A percentile compares a stretch with the other conserved stretches of the same genome.
Conservation (phyloP, 1,140 invertebrate genomes). For the Dreissena polymorpha region DNA sequence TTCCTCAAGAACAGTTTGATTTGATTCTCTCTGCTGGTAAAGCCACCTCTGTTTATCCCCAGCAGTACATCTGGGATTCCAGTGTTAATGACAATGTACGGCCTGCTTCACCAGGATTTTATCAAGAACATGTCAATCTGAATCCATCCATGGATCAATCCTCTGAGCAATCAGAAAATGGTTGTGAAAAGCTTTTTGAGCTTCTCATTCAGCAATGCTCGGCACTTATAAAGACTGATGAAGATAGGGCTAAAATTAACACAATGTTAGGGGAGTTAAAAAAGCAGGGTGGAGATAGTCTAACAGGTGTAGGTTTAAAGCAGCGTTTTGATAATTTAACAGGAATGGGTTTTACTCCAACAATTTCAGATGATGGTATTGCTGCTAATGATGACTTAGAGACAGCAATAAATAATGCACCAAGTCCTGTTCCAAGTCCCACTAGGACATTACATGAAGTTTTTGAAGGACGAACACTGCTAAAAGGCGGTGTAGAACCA, state of each 20-base stretch:
- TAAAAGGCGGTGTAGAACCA: constrained; percentile 65
- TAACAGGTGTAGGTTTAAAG: constrained; percentile 1
- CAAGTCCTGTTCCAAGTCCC: not conserved
- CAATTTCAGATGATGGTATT: not conserved
- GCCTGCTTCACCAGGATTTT: constrained; percentile 12
- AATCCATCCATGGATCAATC: not conserved
- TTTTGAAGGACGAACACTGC: constrained; percentile 64
- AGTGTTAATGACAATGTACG: not conserved
- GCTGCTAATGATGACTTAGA: not conserved
- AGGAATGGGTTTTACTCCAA: not conserved
- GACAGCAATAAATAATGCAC: not conserved
- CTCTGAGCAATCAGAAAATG: constrained; percentile 19
- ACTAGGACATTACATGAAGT: constrained; percentile 1
- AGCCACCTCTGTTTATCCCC: not conserved
- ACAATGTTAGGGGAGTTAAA: constrained; percentile 41
- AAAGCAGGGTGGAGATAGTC: constrained; percentile 13
- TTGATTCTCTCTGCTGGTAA: not conserved
- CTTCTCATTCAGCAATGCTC: constrained; percentile 53
- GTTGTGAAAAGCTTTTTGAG: constrained; percentile 47
- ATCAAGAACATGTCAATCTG: constrained; percentile 3
- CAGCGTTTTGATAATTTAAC: constrained; percentile 12
- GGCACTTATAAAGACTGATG: constrained; percentile 33
- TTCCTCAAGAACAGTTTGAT: not conserved
- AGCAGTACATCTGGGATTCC: not conserved
- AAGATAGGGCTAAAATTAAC: constrained; percentile 46